Base-by-base conservation (phyloP, 2,888 invertebrate species). In the Lepidochrysops patricia region DNA sequence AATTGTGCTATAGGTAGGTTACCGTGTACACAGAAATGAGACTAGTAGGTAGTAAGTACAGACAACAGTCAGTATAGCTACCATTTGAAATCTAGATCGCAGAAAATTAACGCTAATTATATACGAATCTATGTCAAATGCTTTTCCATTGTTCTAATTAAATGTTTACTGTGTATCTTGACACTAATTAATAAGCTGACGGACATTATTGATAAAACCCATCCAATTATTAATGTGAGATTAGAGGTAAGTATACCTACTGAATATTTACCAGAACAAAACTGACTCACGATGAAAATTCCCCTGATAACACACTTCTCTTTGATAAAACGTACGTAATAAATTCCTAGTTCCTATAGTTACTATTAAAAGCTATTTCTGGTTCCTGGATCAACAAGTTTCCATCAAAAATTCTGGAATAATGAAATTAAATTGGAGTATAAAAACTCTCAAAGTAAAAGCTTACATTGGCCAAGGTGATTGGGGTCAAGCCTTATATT, bases 41-140 rank as follows among this genome's bases (percentile, higher is more conserved):
- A 23, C 34, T 25, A 58, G 56, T 57, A 34, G 34, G n/a, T n/a
- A n/a, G n/a, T n/a, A n/a, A 15, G 37, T 37, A 37, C 15, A 37
- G 13, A 43, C 19, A 9, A 25, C 49, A 29, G 23, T 25, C n/a
- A n/a, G n/a, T n/a, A n/a, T n/a, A n/a, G 4, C 32, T 49, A 13
- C 9, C 25, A 48, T 50, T 58, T 25, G 34, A 50, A 34, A 34
- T 58, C 58, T 58, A 58, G 58, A 50, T 26, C 49, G 58, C 49
- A 15, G 25, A 23, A 25, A 34, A 50, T 58, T 58, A 58, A 26
- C 23, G 25, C 25, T 15, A 34, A 49, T 58, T 58, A 58, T 29
- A 13, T 32, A 50, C 13, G 32, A 34, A 32, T 49, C 19, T 27
- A 54, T 54, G 7, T 54, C 15, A 29, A 19, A 13, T 29, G 9